A percentile compares a stretch with the other conserved stretches of the same genome.
phyloP scores from a whole-genome alignment of 2,888 invertebrate genomes.

The Biston betularia region DNA sequence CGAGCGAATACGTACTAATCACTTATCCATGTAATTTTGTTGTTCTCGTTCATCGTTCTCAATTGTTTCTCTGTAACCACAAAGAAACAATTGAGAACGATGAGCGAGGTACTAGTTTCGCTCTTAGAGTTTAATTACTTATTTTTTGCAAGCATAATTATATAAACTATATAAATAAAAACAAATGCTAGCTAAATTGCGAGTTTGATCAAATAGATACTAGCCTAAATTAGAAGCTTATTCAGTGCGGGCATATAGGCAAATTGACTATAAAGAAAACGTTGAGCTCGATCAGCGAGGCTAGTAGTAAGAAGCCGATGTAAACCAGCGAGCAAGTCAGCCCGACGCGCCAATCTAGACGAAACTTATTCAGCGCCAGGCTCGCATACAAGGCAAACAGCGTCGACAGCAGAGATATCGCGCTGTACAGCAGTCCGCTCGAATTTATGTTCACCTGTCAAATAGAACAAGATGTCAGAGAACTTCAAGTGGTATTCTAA shows the following conservation, averaged over 20 bases:
- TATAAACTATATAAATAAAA: no score
- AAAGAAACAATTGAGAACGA: no score
- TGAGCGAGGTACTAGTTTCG: no score
- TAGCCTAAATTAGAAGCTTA: not conserved
- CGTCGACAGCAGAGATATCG: conserved; percentile 90
- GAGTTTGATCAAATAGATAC: not conserved
- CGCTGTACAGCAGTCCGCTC: conserved; percentile 91
- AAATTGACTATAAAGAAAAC: conserved; percentile 91
- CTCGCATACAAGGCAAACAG: conserved; percentile 89
- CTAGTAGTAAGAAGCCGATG: conserved; percentile 88
- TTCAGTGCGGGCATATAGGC: conserved; percentile 88
- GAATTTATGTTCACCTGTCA: conserved; percentile 89
- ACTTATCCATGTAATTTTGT: no score
- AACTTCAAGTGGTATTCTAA: no score
- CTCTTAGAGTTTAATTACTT: no score
- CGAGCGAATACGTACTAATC: no score
- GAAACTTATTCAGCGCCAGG: conserved; percentile 89
- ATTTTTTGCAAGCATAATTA: no score
- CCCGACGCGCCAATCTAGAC: conserved; percentile 90
- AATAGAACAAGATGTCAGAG: no score
- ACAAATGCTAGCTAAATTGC: no score
- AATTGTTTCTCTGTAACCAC: no score
- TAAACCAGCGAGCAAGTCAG: conserved; percentile 89
- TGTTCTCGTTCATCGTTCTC: no score
- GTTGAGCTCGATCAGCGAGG: conserved; percentile 91